Evolutionary conservation across 2,797 vertebrate species (phyloP).

Genomic region (Coregonus ussuriensis): DNA sequence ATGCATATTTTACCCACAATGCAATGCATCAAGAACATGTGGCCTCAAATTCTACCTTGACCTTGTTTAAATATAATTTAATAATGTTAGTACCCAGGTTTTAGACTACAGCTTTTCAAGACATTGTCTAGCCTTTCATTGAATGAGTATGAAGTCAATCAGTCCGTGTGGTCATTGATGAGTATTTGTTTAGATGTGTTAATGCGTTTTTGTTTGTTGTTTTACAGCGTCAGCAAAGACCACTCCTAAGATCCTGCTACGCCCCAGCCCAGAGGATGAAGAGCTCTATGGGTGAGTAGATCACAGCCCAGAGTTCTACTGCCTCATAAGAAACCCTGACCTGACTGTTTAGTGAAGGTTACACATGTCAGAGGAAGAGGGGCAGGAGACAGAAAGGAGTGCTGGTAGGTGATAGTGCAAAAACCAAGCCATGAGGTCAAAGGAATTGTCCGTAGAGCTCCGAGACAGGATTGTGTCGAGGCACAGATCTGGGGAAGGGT

Average conservation of each 20-base stretch:
- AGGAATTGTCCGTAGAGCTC: no score
- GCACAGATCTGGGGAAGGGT: no score
- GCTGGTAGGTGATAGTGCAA: no score
- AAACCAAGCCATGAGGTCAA: no score
- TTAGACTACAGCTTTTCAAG: not conserved
- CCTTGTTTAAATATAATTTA: not conserved
- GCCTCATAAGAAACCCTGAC: not conserved
- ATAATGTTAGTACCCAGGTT: not conserved
- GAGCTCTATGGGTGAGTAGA: constrained; percentile 85
- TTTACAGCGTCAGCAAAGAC: constrained; percentile 63
- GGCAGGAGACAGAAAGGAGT: no score
- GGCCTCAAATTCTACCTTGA: not conserved
- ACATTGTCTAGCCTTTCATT: not conserved
- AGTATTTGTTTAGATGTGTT: not conserved
- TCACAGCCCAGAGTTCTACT: not conserved
- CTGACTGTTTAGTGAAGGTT: not conserved
- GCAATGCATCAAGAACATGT: not conserved
- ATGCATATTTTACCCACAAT: not conserved
- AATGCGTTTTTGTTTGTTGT: constrained; percentile 9
- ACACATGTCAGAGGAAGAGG: not conserved
- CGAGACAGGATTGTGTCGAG: no score
- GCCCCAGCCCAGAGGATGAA: constrained; percentile 89
- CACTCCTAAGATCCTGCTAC: constrained; percentile 81
- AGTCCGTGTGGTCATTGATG: no score
- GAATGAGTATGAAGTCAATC: no score